phyloP scores from a whole-genome alignment of 2,888 invertebrate genomes.

The Latrodectus hesperus region DNA sequence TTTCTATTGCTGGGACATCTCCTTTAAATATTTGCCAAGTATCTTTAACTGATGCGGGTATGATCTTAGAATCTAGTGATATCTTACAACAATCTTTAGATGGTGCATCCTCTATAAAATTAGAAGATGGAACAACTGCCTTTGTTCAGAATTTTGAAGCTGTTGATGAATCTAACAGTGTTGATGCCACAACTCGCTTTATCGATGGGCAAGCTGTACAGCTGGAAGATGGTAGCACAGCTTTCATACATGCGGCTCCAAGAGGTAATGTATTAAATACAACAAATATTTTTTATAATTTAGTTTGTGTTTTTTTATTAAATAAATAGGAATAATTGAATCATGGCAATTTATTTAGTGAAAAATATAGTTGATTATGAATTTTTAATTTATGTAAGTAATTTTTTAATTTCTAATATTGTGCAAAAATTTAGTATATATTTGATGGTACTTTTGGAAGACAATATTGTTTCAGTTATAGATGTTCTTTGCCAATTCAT shows the following conservation, averaged over 20 bases:
- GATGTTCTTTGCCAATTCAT: too few relatives aligned
- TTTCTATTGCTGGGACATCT: conserved; percentile 35
- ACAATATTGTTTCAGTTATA: too few relatives aligned
- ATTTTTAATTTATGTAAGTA: too few relatives aligned
- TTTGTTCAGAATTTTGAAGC: conserved; percentile 57
- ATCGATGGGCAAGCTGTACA: conserved; percentile 73
- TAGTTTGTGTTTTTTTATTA: too few relatives aligned
- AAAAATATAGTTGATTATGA: too few relatives aligned
- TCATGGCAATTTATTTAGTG: too few relatives aligned
- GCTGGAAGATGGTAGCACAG: conserved; percentile 75
- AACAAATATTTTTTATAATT: too few relatives aligned
- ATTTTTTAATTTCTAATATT: too few relatives aligned
- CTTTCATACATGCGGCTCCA: conserved; percentile 73
- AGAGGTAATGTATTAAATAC: conserved; percentile 37
- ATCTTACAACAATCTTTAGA: conserved; percentile 23
- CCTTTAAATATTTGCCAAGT: conserved; percentile 58
- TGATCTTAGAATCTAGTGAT: conserved; percentile 59
- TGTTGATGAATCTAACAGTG: conserved; percentile 55
- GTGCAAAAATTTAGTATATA: too few relatives aligned
- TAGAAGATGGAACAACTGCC: conserved; percentile 61
- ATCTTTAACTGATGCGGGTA: conserved; percentile 59
- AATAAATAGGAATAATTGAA: too few relatives aligned
- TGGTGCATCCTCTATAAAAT: conserved; percentile 35
- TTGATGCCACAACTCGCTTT: conserved; percentile 50
- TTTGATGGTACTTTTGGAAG: too few relatives aligned